Percentiles rank a stretch among this genome's conserved stretches.
Evolutionary conservation across 2,797 vertebrate species (phyloP).

Genomic region (Hipposideros larvatus): DNA sequence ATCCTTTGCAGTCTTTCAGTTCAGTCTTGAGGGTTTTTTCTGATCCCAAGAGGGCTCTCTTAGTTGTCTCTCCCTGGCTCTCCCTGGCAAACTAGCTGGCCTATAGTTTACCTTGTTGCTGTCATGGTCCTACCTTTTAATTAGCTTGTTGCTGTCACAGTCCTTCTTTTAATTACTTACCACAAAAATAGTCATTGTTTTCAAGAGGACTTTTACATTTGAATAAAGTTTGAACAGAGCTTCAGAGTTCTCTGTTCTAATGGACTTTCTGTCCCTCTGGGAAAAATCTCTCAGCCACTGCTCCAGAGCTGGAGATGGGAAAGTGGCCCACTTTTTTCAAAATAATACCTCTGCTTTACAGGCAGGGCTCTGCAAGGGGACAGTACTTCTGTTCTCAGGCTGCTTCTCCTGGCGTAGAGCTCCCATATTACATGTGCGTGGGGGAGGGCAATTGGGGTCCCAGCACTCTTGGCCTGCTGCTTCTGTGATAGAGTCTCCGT

Average conservation of each 20-base stretch:
- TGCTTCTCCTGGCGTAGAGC: not conserved
- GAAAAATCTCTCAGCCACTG: not conserved
- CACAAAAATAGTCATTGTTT: not conserved
- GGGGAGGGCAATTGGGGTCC: not conserved
- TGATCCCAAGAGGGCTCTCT: not conserved
- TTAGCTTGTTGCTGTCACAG: not conserved
- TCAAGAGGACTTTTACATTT: not conserved
- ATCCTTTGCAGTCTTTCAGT: not conserved
- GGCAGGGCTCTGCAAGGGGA: not conserved
- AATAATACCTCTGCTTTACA: not conserved
- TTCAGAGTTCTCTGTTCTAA: not conserved
- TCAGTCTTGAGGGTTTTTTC: not conserved
- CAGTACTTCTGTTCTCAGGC: not conserved
- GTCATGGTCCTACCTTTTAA: not conserved
- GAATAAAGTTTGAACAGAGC: not conserved
- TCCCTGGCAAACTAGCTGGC: not conserved
- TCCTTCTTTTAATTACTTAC: conserved; percentile 12
- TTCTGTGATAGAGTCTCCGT: not conserved
- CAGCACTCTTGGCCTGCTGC: not conserved
- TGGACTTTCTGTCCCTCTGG: not conserved
- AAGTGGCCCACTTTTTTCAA: not conserved
- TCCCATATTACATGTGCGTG: not conserved
- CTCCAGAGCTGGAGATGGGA: not conserved
- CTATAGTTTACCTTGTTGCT: not conserved
- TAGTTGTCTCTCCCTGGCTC: not conserved